phyloP scores from a whole-genome alignment of 2,888 invertebrate species.

The Drosophila atripex region DNA sequence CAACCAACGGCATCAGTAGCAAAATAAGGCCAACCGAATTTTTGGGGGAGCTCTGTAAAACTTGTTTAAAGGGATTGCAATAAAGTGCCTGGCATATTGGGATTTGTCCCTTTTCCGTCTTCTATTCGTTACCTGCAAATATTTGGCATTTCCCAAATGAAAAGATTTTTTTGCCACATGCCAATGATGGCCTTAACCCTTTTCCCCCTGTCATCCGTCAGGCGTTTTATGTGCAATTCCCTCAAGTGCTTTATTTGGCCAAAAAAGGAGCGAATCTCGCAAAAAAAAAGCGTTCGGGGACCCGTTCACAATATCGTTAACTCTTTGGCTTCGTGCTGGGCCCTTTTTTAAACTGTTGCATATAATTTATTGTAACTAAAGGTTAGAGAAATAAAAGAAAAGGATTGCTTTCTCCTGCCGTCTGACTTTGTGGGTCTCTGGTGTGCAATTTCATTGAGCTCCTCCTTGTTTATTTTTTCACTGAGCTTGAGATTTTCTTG shows the following conservation, averaged over 20 bases:
- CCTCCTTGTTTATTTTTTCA: slow-evolving; percentile 32
- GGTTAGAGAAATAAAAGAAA: slow-evolving; percentile 45
- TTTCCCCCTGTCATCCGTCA: slow-evolving; percentile 30
- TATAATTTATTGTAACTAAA: slow-evolving; percentile 79
- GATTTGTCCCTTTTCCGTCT: slow-evolving; percentile 65
- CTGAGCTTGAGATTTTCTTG: slow-evolving; percentile 33
- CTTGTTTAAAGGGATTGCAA: slow-evolving; percentile 80
- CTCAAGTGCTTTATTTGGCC: slow-evolving; percentile 77
- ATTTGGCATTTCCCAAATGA: slow-evolving; percentile 72
- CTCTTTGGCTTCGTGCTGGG: slow-evolving; percentile 52
- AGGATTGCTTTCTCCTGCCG: slow-evolving; percentile 21
- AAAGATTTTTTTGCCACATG: slow-evolving; percentile 71
- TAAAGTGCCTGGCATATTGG: slow-evolving; percentile 77
- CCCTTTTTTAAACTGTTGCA: slow-evolving; percentile 72
- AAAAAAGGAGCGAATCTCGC: slow-evolving; percentile 10
- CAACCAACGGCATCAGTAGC: slow-evolving; percentile 5
- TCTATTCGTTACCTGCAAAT: slow-evolving; percentile 64
- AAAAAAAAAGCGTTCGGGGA: slow-evolving; percentile 40
- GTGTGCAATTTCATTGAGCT: slow-evolving; percentile 70
- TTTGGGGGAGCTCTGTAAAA: slow-evolving; percentile 46
- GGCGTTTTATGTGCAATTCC: slow-evolving; percentile 76
- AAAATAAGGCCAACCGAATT: slow-evolving; percentile 41
- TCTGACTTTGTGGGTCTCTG: slow-evolving; percentile 66
- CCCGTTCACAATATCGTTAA: slow-evolving; percentile 54
- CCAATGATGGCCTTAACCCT: slow-evolving; percentile 65